A percentile compares a stretch with the other conserved stretches of the same genome.
Evolutionary conservation across 2,888 invertebrate species (phyloP).

Genomic region (Tenthredo livida): DNA sequence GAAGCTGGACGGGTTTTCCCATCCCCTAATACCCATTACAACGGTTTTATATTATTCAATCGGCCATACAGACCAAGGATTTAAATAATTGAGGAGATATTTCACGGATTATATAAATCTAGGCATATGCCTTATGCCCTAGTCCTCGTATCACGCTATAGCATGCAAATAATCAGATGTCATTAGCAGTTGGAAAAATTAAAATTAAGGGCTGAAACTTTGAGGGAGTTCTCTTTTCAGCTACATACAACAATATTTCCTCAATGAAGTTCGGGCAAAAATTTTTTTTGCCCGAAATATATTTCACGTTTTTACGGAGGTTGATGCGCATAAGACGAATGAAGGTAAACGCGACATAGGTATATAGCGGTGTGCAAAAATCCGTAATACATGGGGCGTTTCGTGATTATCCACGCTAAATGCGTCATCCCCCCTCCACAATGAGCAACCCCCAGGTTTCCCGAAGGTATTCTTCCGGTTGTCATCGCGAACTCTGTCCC

Average conservation of each 20-base stretch:
- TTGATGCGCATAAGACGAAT: too few relatives aligned
- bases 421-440: slow-evolving; percentile 57
- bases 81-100: slow-evolving; percentile 72
- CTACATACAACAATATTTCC: too few relatives aligned
- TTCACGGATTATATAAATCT: slow-evolving; percentile 29
- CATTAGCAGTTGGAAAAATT: neutral
- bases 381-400: slow-evolving; percentile 64
- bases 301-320: too few relatives aligned
- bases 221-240: too few relatives aligned
- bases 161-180: neutral
- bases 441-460: slow-evolving; percentile 48
- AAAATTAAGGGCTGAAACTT: too few relatives aligned
- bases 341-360: neutral
- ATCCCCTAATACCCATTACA: slow-evolving; percentile 70
- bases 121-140: neutral
- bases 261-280: too few relatives aligned
- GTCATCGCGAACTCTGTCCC: slow-evolving; percentile 53
- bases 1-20: slow-evolving; percentile 40
- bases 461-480: slow-evolving; percentile 45
- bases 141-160: neutral
- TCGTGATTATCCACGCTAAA: slow-evolving; percentile 66
- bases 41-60: slow-evolving; percentile 75
- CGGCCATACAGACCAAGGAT: slow-evolving; percentile 67
- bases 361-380: slow-evolving; percentile 47
- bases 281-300: too few relatives aligned